phyloP scores from a whole-genome alignment of 2,113 vertebrate genomes.

The Aegithalos caudatus region DNA sequence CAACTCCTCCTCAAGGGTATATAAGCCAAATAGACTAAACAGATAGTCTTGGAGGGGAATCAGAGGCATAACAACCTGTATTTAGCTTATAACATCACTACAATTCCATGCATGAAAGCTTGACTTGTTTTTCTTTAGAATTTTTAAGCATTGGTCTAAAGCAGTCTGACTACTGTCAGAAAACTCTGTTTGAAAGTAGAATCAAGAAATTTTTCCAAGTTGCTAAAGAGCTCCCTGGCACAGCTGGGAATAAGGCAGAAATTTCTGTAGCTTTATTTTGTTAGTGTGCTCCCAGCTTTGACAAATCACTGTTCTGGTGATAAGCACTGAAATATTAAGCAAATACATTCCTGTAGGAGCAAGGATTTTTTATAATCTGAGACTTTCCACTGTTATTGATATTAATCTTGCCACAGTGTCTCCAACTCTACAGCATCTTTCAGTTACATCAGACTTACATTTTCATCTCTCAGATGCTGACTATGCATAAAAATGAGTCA shows the following conservation, averaged over 20 bases:
- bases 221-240: background rate
- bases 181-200: background rate
- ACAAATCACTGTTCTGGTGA: background rate
- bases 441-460: background rate
- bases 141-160: background rate
- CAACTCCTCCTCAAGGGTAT: background rate
- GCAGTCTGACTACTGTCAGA: background rate
- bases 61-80: background rate
- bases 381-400: background rate
- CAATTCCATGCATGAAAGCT: background rate
- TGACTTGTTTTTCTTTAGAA: background rate
- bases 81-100: background rate
- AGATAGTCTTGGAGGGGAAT: background rate
- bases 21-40: slow-evolving; percentile 40
- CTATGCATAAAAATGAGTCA: background rate
- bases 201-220: background rate
- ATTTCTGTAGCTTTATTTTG: background rate
- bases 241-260: background rate
- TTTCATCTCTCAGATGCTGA: background rate
- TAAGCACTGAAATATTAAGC: background rate
- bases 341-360: rapidly evolving
- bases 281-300: background rate
- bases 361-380: background rate
- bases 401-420: background rate
- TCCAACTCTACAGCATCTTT: background rate